Evolutionary conservation across 2,797 vertebrate genomes (phyloP), one percentile per base, ranked within the genome.

Genomic region (Babyrousa celebensis): DNA sequence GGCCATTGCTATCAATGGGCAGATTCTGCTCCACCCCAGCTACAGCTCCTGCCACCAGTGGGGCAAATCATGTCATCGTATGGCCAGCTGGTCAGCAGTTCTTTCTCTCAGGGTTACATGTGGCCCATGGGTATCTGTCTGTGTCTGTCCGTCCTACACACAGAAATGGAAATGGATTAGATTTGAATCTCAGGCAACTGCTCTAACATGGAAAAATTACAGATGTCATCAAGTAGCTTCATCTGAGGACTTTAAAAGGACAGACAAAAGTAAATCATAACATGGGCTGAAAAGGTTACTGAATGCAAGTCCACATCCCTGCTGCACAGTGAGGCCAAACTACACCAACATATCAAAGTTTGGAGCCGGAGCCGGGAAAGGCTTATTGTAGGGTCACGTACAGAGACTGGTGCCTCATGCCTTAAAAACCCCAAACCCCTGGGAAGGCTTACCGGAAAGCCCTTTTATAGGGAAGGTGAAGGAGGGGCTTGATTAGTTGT

Each of bases 81-180:
- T 1, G 56, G 52, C 29, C 75, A 78, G 54, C n/a, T 78, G 97
- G 85, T 96, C 85, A 75, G 43, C 9, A 62, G 99, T 99, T 98
- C 98, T 98, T 98, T 56, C 23, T 98, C 98, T 98, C 99, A 98
- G 99, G 98, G 98, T 99, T 99, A 99, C 99, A 99, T 99, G 99
- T 99, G 99, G 99, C 99, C 99, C 96, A 94, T 98, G 99, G 99
- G 99, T 48, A 10, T 48, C 43, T 48, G 43, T 48, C 43, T 48
- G 43, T 99, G 99, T 48, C 92, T 9, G n/a, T 36, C 99, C 99
- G 99, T 60, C 72, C 56, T 3, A 52, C 84, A 99, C 99, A 99
- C 98, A 98, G 98, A 98, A 99, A 99, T 99, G 99, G 99, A 99
- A 98, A 99, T 98, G 96, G 97, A 97, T 98, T 98, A 98, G 99